A percentile compares a stretch with the other conserved stretches of the same genome.
Conservation (phyloP, 2,797 vertebrate species). For the Acanthopagrus latus region DNA sequence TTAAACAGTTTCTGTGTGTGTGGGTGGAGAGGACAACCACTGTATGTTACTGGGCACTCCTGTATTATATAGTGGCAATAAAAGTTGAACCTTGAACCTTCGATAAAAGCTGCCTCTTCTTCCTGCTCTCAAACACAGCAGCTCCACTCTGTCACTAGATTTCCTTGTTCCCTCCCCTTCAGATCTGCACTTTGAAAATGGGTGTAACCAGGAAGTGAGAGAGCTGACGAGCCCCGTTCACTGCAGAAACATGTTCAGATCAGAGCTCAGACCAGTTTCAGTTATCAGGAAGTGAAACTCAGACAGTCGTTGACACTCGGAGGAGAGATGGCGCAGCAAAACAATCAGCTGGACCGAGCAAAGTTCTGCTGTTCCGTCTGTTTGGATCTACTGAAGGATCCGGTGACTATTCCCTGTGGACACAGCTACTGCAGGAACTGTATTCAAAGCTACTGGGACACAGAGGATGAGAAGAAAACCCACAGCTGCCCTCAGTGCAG, state of each 20-base stretch:
- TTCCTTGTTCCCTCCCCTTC: neutral
- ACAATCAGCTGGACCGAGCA: neutral
- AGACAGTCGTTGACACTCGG: neutral
- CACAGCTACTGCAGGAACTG: slow-evolving; percentile 9
- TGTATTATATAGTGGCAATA: no score
- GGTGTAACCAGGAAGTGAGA: neutral
- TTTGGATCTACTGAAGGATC: slow-evolving; percentile 26
- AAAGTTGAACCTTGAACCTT: no score
- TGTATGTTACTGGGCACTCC: no score
- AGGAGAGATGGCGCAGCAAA: neutral
- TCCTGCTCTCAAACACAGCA: neutral
- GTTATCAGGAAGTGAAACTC: neutral
- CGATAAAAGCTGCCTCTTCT: no score
- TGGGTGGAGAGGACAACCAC: no score
- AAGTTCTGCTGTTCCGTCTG: neutral
- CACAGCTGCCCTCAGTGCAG: no score
- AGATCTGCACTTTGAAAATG: neutral
- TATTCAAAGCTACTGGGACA: neutral
- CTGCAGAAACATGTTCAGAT: neutral
- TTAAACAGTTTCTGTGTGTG: no score
- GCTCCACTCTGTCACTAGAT: neutral
- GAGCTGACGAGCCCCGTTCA: neutral
- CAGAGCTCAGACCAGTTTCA: neutral
- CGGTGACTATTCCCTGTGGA: slow-evolving; percentile 16
- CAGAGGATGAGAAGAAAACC: no score